phyloP scores from a whole-genome alignment of 2,888 invertebrate species.

The Spatulosminthurus flaviceps region DNA sequence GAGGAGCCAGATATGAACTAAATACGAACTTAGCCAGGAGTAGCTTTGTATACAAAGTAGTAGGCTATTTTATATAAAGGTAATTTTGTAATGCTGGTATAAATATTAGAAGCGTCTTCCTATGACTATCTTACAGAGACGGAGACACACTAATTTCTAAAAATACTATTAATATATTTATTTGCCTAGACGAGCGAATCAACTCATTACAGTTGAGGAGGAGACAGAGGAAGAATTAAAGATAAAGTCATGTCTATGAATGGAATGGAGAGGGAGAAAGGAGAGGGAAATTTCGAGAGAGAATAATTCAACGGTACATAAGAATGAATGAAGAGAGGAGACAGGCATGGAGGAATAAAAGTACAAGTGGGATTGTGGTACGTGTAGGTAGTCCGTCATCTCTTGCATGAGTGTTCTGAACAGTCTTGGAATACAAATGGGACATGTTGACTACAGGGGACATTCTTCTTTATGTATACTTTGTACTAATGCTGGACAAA shows the following conservation, averaged over 20 bases:
- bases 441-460: background rate
- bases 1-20: too few species aligned
- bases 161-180: background rate
- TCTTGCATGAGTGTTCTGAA: background rate
- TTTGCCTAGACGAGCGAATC: background rate
- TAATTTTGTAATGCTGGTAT: too few species aligned
- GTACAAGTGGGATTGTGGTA: background rate
- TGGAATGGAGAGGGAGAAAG: too few species aligned
- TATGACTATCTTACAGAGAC: too few species aligned
- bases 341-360: background rate
- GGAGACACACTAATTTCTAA: background rate
- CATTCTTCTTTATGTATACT: too few species aligned
- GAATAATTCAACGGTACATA: background rate
- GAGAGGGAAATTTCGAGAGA: background rate
- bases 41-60: too few species aligned
- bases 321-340: background rate
- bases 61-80: too few species aligned
- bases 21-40: too few species aligned
- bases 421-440: constrained; percentile 13
- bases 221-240: constrained; percentile 1
- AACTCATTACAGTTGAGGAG: constrained; percentile 7
- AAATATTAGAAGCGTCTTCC: too few species aligned
- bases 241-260: background rate
- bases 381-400: constrained; percentile 2
- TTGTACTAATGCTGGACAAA: too few species aligned